Evolutionary conservation across 2,113 vertebrate genomes (phyloP).

Genomic region (Empidonax alnorum): DNA sequence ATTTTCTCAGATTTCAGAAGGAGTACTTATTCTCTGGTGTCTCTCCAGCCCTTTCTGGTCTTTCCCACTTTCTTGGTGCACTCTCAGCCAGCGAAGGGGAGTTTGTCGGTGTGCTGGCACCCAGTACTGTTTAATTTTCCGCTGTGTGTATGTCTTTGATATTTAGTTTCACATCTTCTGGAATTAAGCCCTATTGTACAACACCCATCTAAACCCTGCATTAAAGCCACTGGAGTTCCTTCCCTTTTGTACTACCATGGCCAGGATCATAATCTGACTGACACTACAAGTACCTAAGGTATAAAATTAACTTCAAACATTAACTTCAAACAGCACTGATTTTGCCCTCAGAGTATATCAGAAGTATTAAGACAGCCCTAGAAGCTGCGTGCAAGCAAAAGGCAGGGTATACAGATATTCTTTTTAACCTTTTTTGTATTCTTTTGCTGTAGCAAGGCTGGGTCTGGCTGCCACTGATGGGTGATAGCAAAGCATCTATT

Average conservation of each 20-base stretch:
- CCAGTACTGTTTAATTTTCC: not conserved
- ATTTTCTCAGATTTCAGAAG: not conserved
- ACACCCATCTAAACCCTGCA: not conserved
- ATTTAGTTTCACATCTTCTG: not conserved
- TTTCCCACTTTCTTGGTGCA: not conserved
- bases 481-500: not conserved
- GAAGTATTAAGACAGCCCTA: not conserved
- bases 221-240: not conserved
- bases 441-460: not conserved
- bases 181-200: not conserved
- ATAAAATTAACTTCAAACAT: not conserved
- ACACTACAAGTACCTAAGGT: not conserved
- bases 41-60: not conserved
- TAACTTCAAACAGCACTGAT: not conserved
- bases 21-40: not conserved
- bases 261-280: not conserved
- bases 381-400: not conserved
- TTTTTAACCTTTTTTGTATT: not conserved
- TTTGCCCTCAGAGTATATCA: not conserved
- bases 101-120: not conserved
- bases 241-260: not conserved
- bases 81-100: not conserved
- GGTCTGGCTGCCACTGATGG: not conserved
- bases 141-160: not conserved
- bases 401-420: fast-evolving